phyloP scores from a whole-genome alignment of 2,113 vertebrate species.

The Cyphomyrus plagiostoma region DNA sequence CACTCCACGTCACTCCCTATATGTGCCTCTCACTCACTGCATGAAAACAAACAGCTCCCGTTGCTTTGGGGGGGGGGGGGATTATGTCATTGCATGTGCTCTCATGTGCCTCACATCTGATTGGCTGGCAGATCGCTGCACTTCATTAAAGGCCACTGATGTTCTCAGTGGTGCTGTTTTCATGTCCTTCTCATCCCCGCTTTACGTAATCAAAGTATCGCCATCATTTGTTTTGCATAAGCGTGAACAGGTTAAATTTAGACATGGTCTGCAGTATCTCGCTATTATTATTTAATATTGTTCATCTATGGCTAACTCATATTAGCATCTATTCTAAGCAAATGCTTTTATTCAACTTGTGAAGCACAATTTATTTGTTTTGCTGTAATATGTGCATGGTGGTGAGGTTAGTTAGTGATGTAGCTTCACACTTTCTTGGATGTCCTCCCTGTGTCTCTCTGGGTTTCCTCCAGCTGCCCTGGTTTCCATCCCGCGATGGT shows the following conservation, averaged over 20 bases:
- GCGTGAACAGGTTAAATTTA: background rate
- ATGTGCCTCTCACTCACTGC: background rate
- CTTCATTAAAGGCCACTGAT: background rate
- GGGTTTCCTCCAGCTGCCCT: background rate
- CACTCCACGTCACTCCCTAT: background rate
- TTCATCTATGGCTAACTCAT: background rate
- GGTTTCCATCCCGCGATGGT: background rate
- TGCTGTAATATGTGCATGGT: background rate
- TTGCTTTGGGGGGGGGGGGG: conserved; percentile 22
- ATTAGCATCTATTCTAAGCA: background rate
- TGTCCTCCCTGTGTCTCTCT: background rate
- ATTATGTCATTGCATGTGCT: conserved; percentile 31
- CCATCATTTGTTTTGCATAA: background rate
- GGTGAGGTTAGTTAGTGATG: background rate
- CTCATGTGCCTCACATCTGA: conserved; percentile 18
- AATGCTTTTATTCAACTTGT: background rate
- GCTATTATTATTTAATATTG: background rate
- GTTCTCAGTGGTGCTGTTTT: background rate
- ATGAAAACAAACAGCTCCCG: conserved; percentile 14
- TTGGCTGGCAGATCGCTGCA: background rate
- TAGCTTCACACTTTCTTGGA: background rate
- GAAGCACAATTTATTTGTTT: background rate
- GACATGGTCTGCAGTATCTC: background rate
- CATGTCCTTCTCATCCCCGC: background rate
- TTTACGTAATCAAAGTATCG: background rate